These are phyloP conservation scores for Vanessa atalanta DNA, from an alignment of 1,140 invertebrate genomes.

Conservation along the genomic window DNA sequence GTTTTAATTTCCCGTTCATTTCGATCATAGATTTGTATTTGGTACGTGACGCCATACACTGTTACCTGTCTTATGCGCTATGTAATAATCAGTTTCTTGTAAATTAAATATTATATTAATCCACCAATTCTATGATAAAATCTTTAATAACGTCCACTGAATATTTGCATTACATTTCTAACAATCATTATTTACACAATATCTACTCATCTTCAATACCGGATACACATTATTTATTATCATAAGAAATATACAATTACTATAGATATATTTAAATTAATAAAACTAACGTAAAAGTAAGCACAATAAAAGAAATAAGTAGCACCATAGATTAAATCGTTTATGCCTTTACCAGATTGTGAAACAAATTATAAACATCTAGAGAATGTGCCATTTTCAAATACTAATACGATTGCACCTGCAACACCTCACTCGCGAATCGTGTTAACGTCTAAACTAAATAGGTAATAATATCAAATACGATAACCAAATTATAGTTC, in stretches of 20 bases:
- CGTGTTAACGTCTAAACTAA: neutral
- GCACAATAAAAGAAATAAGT: slow-evolving; percentile 46
- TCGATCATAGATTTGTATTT: slow-evolving; percentile 56
- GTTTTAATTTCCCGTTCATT: slow-evolving; percentile 34
- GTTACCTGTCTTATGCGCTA: neutral
- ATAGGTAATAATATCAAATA: slow-evolving; percentile 24
- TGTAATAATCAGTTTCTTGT: neutral
- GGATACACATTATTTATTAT: slow-evolving; percentile 35
- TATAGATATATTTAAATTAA: slow-evolving; percentile 26
- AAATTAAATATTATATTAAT: neutral
- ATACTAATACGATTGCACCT: slow-evolving; percentile 17
- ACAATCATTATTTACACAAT: neutral
- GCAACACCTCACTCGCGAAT: neutral
- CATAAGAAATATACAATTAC: slow-evolving; percentile 6
- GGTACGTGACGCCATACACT: slow-evolving; percentile 44
- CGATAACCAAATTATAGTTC: slow-evolving; percentile 11
- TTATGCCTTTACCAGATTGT: slow-evolving; percentile 28
- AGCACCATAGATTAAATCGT: slow-evolving; percentile 59
- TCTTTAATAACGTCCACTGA: neutral
- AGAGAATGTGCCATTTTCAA: neutral
- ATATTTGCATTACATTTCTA: slow-evolving; percentile 2
- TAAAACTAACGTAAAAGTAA: slow-evolving; percentile 15
- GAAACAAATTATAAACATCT: slow-evolving; percentile 20
- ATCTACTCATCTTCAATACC: neutral
- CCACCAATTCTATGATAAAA: neutral